Percentiles rank a stretch among this genome's conserved stretches.
These are phyloP conservation scores for Enteromius paludinosus DNA, from an alignment of 2,797 vertebrate genomes.

Conservation along the genomic window DNA sequence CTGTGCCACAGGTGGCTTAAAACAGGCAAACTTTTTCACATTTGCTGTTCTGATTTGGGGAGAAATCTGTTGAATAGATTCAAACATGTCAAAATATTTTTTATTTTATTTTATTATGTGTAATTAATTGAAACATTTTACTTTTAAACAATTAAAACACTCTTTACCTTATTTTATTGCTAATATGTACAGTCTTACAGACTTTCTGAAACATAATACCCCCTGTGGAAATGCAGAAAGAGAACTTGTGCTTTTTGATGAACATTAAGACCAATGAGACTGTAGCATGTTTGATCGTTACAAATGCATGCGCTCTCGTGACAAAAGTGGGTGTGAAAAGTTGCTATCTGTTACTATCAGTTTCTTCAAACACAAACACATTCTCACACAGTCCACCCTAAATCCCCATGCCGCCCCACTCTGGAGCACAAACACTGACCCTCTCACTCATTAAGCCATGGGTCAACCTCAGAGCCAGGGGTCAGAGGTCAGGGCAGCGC, in stretches of 20 bases:
- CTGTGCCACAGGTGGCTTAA: background rate
- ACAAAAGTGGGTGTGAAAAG: background rate
- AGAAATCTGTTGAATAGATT: background rate
- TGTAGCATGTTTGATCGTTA: background rate
- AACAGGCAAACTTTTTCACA: background rate
- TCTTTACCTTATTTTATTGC: background rate
- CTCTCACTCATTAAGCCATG: slow-evolving; percentile 67
- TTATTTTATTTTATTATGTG: too few species aligned
- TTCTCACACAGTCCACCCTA: slow-evolving; percentile 54
- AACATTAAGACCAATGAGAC: background rate
- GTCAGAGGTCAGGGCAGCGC: slow-evolving; percentile 72
- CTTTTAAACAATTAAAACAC: background rate
- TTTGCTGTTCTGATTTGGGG: background rate
- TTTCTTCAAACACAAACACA: slow-evolving; percentile 68
- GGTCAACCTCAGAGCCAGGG: slow-evolving; percentile 67
- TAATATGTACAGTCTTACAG: background rate
- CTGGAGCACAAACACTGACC: slow-evolving; percentile 69
- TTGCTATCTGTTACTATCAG: slow-evolving; percentile 56
- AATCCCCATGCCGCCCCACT: slow-evolving; percentile 70
- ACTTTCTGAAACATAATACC: background rate
- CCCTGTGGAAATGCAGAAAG: background rate
- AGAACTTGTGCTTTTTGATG: background rate
- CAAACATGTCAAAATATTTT: background rate
- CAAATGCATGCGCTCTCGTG: background rate
- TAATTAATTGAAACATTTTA: too few species aligned